These are phyloP conservation scores for Drosophila oshimai DNA, from an alignment of 1,140 invertebrate species.

Conservation along the genomic window DNA sequence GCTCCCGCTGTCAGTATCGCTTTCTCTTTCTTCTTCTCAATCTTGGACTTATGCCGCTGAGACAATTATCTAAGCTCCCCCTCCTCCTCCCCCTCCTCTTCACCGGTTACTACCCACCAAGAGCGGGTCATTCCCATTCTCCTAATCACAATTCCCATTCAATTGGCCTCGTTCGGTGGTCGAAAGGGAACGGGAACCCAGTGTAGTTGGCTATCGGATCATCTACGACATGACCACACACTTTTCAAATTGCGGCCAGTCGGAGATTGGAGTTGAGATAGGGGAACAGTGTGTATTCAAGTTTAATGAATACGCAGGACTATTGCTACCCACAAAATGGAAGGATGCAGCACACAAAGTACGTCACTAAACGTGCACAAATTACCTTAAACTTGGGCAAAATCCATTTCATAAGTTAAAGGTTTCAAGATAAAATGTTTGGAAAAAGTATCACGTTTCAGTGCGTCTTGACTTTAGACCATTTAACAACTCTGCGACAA, in stretches of 20 bases:
- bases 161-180: constrained; percentile 14
- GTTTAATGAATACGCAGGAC: too few species aligned
- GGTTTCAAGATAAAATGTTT: too few species aligned
- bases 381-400: too few species aligned
- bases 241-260: constrained; percentile 3
- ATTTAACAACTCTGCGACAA: too few species aligned
- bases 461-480: too few species aligned
- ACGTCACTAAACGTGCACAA: too few species aligned
- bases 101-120: background rate
- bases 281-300: background rate
- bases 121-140: constrained; percentile 21
- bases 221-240: constrained; percentile 20
- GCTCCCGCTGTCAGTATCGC: background rate
- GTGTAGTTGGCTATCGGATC: background rate
- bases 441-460: too few species aligned
- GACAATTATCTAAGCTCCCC: constrained; percentile 9
- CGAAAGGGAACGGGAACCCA: constrained; percentile 7
- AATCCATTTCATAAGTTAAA: too few species aligned
- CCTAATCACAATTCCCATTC: constrained; percentile 11
- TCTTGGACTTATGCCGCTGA: background rate
- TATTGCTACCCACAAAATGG: too few species aligned
- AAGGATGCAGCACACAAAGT: too few species aligned
- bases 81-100: background rate
- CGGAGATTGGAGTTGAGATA: background rate
- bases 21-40: background rate